phyloP scores from a whole-genome alignment of 35 echinoderm and acorn worm genomes.

The Amphiura filiformis region DNA sequence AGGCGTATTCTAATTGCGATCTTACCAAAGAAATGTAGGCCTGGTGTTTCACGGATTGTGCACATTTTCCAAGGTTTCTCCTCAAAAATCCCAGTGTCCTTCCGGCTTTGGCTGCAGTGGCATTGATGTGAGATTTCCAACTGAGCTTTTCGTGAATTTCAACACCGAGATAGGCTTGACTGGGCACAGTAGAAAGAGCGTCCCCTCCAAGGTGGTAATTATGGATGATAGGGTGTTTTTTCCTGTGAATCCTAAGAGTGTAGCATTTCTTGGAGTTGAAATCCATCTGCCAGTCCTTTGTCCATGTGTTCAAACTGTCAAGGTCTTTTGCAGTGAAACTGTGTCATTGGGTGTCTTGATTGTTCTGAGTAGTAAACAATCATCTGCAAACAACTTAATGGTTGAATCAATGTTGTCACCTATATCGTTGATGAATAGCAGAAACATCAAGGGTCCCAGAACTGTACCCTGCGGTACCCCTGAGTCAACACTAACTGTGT shows the following conservation, averaged over 20 bases:
- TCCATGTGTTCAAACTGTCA: not conserved
- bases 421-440: conserved; percentile 32
- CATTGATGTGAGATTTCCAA: conserved; percentile 18
- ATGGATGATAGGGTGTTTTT: conserved; percentile 6
- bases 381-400: conserved; percentile 23
- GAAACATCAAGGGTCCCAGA: conserved; percentile 27
- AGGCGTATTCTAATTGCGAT: conserved; percentile 21
- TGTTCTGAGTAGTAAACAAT: conserved; percentile 25
- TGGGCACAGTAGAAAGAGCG: not conserved
- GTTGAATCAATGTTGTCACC: conserved; percentile 16
- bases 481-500: conserved; percentile 17
- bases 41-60: conserved; percentile 13
- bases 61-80: conserved; percentile 4
- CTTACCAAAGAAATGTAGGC: conserved; percentile 7
- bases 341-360: not conserved
- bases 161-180: conserved; percentile 4
- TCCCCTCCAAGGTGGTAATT: not conserved
- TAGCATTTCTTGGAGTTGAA: conserved; percentile 15
- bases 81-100: conserved; percentile 14
- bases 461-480: conserved; percentile 32
- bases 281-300: conserved; percentile 7
- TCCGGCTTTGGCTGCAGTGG: not conserved
- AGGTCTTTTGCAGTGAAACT: not conserved
- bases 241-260: conserved; percentile 15
- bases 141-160: conserved; percentile 17